Evolutionary conservation across 1,140 invertebrate species (phyloP).

Genomic region (Pectinophora gossypiella): DNA sequence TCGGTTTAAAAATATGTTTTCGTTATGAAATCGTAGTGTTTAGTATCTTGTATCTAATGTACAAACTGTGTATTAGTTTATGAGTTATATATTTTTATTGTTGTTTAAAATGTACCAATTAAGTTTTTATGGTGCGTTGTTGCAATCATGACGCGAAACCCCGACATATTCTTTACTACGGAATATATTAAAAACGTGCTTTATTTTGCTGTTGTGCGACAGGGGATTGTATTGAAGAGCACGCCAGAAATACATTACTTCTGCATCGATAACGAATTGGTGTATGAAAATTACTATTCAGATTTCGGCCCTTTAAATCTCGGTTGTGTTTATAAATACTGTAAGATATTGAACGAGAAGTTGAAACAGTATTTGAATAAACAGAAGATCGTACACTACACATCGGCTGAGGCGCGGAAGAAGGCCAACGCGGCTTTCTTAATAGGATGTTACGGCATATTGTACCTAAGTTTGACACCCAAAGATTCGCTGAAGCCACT

Average conservation of each 20-base stretch:
- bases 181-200: slow-evolving; percentile 68
- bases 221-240: slow-evolving; percentile 78
- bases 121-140: slow-evolving; percentile 1
- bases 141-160: slow-evolving; percentile 40
- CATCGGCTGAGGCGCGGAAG: slow-evolving; percentile 84
- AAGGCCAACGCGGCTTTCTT: slow-evolving; percentile 89
- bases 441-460: slow-evolving; percentile 91
- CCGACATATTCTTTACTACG: slow-evolving; percentile 56
- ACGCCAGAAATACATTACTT: slow-evolving; percentile 92
- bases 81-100: slow-evolving; percentile 15
- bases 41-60: slow-evolving; percentile 17
- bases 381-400: slow-evolving; percentile 79
- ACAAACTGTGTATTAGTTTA: slow-evolving; percentile 18
- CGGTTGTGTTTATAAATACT: slow-evolving; percentile 95
- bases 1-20: slow-evolving; percentile 29
- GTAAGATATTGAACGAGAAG: slow-evolving; percentile 87
- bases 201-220: slow-evolving; percentile 59
- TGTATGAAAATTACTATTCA: slow-evolving; percentile 97
- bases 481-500: slow-evolving; percentile 89
- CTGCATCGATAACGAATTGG: slow-evolving; percentile 90
- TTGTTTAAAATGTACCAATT: slow-evolving; percentile 21
- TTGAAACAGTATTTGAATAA: slow-evolving; percentile 54
- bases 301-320: slow-evolving; percentile 98
- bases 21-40: slow-evolving; percentile 34
- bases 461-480: slow-evolving; percentile 91